Evolutionary conservation across 2,888 invertebrate species (phyloP).

Genomic region (Netelia melanura): DNA sequence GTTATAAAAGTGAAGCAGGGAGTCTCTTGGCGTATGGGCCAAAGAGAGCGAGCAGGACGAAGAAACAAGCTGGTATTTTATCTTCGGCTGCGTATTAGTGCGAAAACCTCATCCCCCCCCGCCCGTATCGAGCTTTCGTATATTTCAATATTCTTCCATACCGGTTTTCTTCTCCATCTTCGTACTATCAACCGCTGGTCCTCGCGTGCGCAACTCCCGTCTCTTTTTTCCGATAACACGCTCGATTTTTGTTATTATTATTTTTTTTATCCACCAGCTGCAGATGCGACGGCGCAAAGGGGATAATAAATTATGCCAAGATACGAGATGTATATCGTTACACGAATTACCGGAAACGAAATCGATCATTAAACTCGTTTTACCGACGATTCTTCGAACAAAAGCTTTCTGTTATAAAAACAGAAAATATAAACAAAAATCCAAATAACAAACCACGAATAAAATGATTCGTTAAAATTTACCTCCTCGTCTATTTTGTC

Average conservation of each 20-base stretch:
- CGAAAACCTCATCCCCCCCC: slow-evolving; percentile 29
- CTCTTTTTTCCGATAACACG: slow-evolving; percentile 1
- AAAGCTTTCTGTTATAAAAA: no score
- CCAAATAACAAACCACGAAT: no score
- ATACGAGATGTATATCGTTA: slow-evolving; percentile 31
- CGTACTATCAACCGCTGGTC: slow-evolving; percentile 18
- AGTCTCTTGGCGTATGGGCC: slow-evolving; percentile 22
- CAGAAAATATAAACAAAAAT: no score
- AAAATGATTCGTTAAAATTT: no score
- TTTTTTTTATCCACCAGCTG: slow-evolving; percentile 17
- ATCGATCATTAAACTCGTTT: slow-evolving; percentile 40
- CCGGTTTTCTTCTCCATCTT: background rate
- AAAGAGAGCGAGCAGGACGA: slow-evolving; percentile 41
- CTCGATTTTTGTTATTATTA: background rate
- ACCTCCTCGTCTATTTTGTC: no score
- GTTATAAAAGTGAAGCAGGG: slow-evolving; percentile 73
- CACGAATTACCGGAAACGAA: slow-evolving; percentile 54
- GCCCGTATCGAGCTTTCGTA: slow-evolving; percentile 29
- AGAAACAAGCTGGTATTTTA: slow-evolving; percentile 54
- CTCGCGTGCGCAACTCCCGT: slow-evolving; percentile 2
- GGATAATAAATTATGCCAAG: slow-evolving; percentile 57
- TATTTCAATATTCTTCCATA: slow-evolving; percentile 38
- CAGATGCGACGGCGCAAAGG: slow-evolving; percentile 5
- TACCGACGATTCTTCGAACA: background rate
- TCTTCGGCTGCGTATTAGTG: slow-evolving; percentile 50